Evolutionary conservation across 1,140 invertebrate species (phyloP), one percentile per base, ranked within the genome.

Genomic region (Aricia agestis): DNA sequence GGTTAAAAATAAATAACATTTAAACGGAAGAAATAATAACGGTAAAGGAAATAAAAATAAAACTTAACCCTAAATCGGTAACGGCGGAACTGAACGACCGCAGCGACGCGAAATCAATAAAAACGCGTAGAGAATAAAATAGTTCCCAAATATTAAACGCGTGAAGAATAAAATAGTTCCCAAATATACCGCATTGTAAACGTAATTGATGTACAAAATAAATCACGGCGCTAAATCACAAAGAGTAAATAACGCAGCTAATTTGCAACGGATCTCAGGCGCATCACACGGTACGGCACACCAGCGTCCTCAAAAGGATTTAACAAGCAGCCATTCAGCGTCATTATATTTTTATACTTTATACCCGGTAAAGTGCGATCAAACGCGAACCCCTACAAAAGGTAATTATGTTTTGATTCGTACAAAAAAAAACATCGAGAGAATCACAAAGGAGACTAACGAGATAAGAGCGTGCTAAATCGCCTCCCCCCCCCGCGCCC

Each of bases 401-500:
- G 87, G 87, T 90, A 91, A 91, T 91, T 91, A 91, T 91, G 89
- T 90, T 91, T 91, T 91, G 89, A 91, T 91, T 90, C 84, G 80
- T 86, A 90, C 85, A 90, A 87, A 91, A 87, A 90, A 91, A 63
- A 63, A 52, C 45, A 90, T 89, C 82, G 83, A 90, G 83, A 90
- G 87, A 87, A 88, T 91, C 87, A 91, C 87, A 90, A 91, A 91
- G 87, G 87, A 88, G 84, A 84, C 87, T 91, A 90, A 90, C 89
- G 89, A 91, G 89, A 91, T 91, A 91, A 91, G 87, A 90, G 89
- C 85, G 87, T 90, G 86, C 87, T 91, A 90, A 91, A 91, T 90
- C 87, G 89, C 74, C 81, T 78, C 79, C 86, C 86, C 77, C 77
- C 85, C 84, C 85, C 83, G 72, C 76, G 76, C 76, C 84, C 85